Percentiles rank a stretch among this genome's conserved stretches.
Evolutionary conservation across 2,797 vertebrate genomes (phyloP).

Genomic region (Sebastes itinus): DNA sequence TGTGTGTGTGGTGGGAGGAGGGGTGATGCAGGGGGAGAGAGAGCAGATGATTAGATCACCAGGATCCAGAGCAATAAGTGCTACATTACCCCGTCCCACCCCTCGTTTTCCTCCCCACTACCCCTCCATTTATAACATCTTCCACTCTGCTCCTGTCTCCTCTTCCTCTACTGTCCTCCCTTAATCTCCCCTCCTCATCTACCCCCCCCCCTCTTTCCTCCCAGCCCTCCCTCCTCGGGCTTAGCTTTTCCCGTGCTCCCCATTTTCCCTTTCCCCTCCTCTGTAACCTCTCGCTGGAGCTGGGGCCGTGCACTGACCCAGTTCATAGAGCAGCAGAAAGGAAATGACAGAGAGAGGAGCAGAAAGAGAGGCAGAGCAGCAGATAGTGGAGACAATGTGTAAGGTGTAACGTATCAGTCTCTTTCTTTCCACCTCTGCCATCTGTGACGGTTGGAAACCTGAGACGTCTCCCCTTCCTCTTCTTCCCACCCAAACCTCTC

Average conservation of each 20-base stretch:
- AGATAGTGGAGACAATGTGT: conserved; percentile 68
- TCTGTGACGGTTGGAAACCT: conserved; percentile 82
- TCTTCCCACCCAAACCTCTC: conserved; percentile 50
- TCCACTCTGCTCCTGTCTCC: conserved; percentile 37
- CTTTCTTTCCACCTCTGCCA: conserved; percentile 81
- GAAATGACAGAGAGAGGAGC: conserved; percentile 48
- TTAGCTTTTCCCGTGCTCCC: not conserved
- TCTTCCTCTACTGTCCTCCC: conserved; percentile 25
- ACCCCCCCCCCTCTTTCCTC: not conserved
- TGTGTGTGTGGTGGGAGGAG: conserved; percentile 15
- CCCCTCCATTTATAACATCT: conserved; percentile 61
- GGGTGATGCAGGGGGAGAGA: not conserved
- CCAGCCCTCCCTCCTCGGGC: not conserved
- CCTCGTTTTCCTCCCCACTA: conserved; percentile 39
- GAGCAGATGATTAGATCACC: conserved; percentile 67
- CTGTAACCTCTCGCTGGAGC: conserved; percentile 27
- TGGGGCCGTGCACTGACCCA: conserved; percentile 73
- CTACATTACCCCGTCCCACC: conserved; percentile 60
- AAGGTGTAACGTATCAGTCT: conserved; percentile 75
- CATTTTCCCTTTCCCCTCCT: not conserved
- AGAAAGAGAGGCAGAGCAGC: conserved; percentile 40
- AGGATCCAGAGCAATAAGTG: conserved; percentile 67
- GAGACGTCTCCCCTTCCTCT: conserved; percentile 69
- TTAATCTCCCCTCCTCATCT: conserved; percentile 51
- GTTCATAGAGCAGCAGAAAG: conserved; percentile 66